Evolutionary conservation across 1,140 invertebrate genomes (phyloP).

Genomic region (Agraylea sexmaculata): DNA sequence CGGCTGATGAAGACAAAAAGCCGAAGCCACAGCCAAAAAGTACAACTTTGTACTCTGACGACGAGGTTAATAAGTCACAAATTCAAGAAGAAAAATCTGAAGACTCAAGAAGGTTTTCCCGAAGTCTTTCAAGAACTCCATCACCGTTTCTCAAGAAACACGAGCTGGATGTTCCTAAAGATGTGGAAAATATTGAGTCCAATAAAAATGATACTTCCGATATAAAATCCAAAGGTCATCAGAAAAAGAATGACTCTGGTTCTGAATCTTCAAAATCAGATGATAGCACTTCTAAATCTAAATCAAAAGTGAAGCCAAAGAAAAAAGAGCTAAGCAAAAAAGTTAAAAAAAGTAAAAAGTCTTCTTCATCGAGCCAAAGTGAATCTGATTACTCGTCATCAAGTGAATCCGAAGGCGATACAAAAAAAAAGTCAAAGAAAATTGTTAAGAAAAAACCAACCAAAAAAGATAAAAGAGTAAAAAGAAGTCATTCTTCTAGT

Average conservation of each 20-base stretch:
- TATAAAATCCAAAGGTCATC: constrained; percentile 23
- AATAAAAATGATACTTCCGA: constrained; percentile 16
- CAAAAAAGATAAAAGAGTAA: constrained; percentile 35
- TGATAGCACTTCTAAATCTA: constrained; percentile 32
- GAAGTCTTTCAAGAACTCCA: constrained; percentile 63
- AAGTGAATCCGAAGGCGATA: constrained; percentile 48
- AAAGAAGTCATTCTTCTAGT: constrained; percentile 39
- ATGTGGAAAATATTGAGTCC: constrained; percentile 30
- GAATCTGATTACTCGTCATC: constrained; percentile 49
- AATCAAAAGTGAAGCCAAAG: constrained; percentile 37
- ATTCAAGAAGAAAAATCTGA: constrained; percentile 22
- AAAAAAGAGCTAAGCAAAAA: constrained; percentile 37
- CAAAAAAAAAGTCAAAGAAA: constrained; percentile 46
- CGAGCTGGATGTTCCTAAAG: constrained; percentile 46
- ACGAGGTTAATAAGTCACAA: constrained; percentile 29
- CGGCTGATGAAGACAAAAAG: constrained; percentile 24
- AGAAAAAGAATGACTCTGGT: constrained; percentile 30
- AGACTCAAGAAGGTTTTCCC: constrained; percentile 40
- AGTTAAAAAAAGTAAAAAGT: constrained; percentile 39
- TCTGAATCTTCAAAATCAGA: constrained; percentile 36
- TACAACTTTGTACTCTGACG: constrained; percentile 27
- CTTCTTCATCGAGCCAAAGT: constrained; percentile 40
- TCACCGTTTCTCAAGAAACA: constrained; percentile 69
- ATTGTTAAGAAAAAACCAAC: constrained; percentile 35
- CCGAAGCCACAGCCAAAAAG: constrained; percentile 24